Conservation (phyloP, 2,888 invertebrate species). For the Morpho deidamia region DNA sequence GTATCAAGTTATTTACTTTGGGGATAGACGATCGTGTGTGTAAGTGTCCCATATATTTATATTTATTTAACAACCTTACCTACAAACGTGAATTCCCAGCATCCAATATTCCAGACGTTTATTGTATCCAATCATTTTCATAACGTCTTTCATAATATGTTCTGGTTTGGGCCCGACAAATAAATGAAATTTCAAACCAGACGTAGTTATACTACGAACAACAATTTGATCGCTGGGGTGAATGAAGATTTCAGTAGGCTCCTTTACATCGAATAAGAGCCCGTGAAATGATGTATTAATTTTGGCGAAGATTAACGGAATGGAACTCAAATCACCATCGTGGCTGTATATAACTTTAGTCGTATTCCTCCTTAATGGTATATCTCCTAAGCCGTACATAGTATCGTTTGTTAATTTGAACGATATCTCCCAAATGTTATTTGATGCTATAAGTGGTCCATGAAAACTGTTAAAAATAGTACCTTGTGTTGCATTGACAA, state of each 20-base stretch:
- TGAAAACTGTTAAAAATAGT: conserved; percentile 70
- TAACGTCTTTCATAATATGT: conserved; percentile 59
- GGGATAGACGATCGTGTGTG: too few species aligned
- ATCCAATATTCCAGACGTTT: conserved; percentile 61
- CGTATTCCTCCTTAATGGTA: conserved; percentile 50
- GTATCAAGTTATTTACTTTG: too few species aligned
- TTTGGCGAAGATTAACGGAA: conserved; percentile 75
- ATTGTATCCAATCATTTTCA: conserved; percentile 37
- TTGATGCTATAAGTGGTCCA: conserved; percentile 79
- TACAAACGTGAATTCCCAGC: conserved; percentile 65
- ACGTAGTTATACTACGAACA: conserved; percentile 72
- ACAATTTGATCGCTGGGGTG: conserved; percentile 71
- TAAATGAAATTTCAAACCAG: conserved; percentile 57
- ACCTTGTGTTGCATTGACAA: conserved; percentile 43
- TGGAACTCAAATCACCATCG: conserved; percentile 52
- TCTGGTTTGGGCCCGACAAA: conserved; percentile 60
- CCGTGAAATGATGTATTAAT: conserved; percentile 75
- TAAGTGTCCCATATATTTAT: too few species aligned
- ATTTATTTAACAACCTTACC: conserved; percentile 49
- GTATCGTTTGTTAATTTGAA: conserved; percentile 71
- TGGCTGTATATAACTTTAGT: conserved; percentile 68
- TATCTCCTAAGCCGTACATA: conserved; percentile 77
- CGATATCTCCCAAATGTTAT: conserved; percentile 80
- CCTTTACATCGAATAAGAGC: conserved; percentile 66
- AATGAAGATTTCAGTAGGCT: conserved; percentile 76